Base-by-base conservation (phyloP, 2,888 invertebrate species). In the Agonopterix heracliana region DNA sequence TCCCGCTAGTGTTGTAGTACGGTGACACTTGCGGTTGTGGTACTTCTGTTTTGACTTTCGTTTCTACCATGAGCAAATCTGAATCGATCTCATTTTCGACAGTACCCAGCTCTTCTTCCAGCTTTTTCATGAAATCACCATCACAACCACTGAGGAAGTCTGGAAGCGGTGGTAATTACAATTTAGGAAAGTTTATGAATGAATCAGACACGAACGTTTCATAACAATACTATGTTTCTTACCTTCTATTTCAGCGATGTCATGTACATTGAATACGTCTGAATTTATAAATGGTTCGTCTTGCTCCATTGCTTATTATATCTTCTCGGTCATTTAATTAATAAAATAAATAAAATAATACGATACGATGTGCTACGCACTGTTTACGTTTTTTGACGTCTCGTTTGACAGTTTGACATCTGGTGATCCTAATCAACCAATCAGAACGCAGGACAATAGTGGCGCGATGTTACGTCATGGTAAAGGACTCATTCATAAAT, bases 181-280 rank as follows among this genome's bases (percentile, higher is more conserved):
- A 12, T 41, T 12, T 9, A 7, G 4, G 7, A 2, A 10, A 11
- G 13, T 13, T 11, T 9, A n/a, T 41, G 13, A 12, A 41, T 11
- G 41, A 41, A 9, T 41, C 41, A 41, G 41, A 11, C 10, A 12
- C 34, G 17, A 1, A 34, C 9, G 12, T 11, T 11, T 34, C 34
- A 14, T 10, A 26, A 9, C 10, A 35, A 44, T 10, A 45, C 38
- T 14, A 43, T 40, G 11, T 35, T 26, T 42, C 79, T 80, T 87
- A 93, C 93, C 93, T 80, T 93, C 93, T 59, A 93, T 90, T 70
- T 92, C 93, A 60, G 90, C 89, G 44, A 93, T 89, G 67, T 93
- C 93, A 55, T 90, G 90, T 35, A 93, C 84, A 75, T 92, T 92
- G 69, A 93, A 93, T 47, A 90, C 91, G 63, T 92, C 91, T 57